Base-by-base conservation (phyloP, 2,797 vertebrate species). In the Muscicapa striata region DNA sequence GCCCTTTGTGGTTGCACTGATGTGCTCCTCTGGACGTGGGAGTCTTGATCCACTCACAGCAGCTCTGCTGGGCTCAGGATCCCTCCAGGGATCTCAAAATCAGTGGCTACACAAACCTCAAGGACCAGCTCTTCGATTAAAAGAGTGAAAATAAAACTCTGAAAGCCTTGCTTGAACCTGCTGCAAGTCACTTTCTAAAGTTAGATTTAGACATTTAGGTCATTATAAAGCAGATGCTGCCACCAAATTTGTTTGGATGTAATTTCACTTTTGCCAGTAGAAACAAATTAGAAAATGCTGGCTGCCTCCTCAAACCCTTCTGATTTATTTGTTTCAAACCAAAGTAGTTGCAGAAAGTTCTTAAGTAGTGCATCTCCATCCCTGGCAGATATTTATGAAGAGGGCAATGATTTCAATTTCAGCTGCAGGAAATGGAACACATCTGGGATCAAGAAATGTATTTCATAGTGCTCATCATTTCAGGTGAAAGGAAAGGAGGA, bases 211-310 rank as follows among this genome's bases (percentile, higher is more conserved):
- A 96, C 94, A 76, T 96, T 96, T 95, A 89, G 81, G 75, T 96
- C 90, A 95, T 96, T 81, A 40, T 11, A 69, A 45, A 76, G 91
- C 94, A 93, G 73, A 93, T 94, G 94, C 83, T 84, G 77, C 87
- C 79, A 76, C 85, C 67, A 90, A n/a, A 67, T 90, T 79, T 96
- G 89, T 97, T 93, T 93, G 94, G 89, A 66, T 61, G 77, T 78
- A 93, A 76, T 55, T 79, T 88, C 49, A 15, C 32, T 67, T 76
- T 3, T 91, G 95, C 95, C 95, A 97, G 87, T 14, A 84, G 95
- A 96, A 97, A 96, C 84, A 94, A 91, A 88, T 93, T 86, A 88
- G 87, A 70, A 73, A 96, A 92, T 51, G 63, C 67, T 97, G 94
- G 62, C 81, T 38, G n/a, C 69, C 58, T 84, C 77, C 21, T 66